Evolutionary conservation across 2,113 vertebrate genomes (phyloP).

Genomic region (Colistium nudipinnis): DNA sequence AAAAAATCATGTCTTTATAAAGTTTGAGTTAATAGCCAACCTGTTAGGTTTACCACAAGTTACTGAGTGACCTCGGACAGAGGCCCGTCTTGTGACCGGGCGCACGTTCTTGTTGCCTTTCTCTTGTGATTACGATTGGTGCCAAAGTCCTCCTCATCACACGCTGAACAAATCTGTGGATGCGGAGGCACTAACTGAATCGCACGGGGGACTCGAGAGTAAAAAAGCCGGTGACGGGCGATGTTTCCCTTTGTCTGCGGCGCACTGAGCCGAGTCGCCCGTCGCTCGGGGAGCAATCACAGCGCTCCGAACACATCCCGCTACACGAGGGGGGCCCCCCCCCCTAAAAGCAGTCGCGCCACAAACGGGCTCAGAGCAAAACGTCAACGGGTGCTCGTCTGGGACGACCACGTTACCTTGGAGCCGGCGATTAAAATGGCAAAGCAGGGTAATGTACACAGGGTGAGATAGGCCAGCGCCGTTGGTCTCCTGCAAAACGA

Average conservation of each 20-base stretch:
- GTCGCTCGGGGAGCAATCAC: slow-evolving; percentile 48
- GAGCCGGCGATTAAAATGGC: slow-evolving; percentile 81
- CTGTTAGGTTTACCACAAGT: slow-evolving; percentile 44
- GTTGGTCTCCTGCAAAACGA: slow-evolving; percentile 83
- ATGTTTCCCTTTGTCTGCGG: slow-evolving; percentile 21
- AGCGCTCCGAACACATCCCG: slow-evolving; percentile 9
- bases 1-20: not conserved
- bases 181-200: not conserved
- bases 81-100: slow-evolving; percentile 51
- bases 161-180: not conserved
- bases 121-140: not conserved
- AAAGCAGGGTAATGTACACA: slow-evolving; percentile 85
- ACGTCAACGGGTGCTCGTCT: slow-evolving; percentile 36
- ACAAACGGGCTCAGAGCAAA: slow-evolving; percentile 45
- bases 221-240: not conserved
- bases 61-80: slow-evolving; percentile 64
- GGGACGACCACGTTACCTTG: slow-evolving; percentile 77
- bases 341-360: slow-evolving; percentile 16
- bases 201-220: not conserved
- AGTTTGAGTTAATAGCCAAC: slow-evolving; percentile 75
- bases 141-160: slow-evolving; percentile 47
- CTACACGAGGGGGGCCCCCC: slow-evolving; percentile 13
- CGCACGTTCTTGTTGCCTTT: not conserved
- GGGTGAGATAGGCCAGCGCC: slow-evolving; percentile 75
- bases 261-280: slow-evolving; percentile 16